Evolutionary conservation across 2,113 vertebrate species (phyloP), one percentile per base, ranked within the genome.

Genomic region (Aramus guarauna): DNA sequence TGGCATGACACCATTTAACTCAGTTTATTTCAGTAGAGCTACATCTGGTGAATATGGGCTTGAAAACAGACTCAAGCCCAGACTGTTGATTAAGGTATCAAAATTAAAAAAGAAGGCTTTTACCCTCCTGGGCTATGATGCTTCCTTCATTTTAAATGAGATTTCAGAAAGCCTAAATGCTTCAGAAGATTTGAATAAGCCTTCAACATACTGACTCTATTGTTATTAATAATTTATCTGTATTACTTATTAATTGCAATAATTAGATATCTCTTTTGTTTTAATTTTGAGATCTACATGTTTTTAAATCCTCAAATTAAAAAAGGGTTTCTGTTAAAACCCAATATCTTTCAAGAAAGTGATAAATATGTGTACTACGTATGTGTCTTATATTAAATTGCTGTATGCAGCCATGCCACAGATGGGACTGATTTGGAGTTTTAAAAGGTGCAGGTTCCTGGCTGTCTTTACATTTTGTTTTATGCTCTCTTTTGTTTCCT

Each of bases 401-500:
- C 45, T 88, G 43, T 91, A 27, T 94, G 72, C 60, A 94, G 37
- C 50, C 20, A n/a, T 89, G 50, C 48, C 68, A 87, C 97, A 98
- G 91, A 97, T 97, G 97, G 96, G 52, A 88, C 50, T 96, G 90
- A 98, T 98, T 98, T 97, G 71, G 63, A 81, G 36, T 53, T 95
- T 95, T 95, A 87, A 96, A 94, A 89, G 34, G 66, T 84, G 91
- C 83, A 67, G n/a, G 45, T 95, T 97, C 76, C 80, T 84, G 26
- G 19, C 56, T 97, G 92, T 94, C 92, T 88, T 95, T 96, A 75
- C 82, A 89, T 91, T 72, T 92, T 96, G 47, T 85, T 97, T 97
- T 97, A 98, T 90, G 80, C 90, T 92, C 75, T 85, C 68, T 92
- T 85, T 91, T 89, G 58, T 87, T 95, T 82, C 81, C 77, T 74